Percentiles rank a stretch among this genome's conserved stretches.
Conservation (phyloP, 35 echinoderm and acorn worm genomes). For the Ptychodera flava region DNA sequence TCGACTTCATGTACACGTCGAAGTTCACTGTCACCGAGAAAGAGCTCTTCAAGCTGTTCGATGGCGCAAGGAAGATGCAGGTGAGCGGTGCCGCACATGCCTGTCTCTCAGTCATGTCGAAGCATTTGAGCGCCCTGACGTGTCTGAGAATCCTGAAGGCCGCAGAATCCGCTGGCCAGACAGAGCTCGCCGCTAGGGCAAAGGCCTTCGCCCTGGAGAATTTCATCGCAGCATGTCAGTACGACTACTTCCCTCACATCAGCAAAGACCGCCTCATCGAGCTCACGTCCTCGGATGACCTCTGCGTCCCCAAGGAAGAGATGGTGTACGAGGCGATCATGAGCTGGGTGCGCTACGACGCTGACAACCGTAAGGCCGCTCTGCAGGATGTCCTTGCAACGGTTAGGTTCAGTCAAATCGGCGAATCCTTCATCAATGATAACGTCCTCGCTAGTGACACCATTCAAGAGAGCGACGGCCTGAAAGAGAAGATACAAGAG, state of each 20-base stretch:
- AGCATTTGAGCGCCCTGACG: not conserved
- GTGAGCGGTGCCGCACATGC: slow-evolving; percentile 60
- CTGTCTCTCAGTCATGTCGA: slow-evolving; percentile 8
- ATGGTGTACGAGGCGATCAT: not conserved
- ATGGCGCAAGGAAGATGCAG: slow-evolving; percentile 69
- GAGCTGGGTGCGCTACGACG: not conserved
- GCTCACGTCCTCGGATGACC: not conserved
- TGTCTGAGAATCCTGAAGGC: not conserved
- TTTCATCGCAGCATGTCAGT: not conserved
- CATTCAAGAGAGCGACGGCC: not conserved
- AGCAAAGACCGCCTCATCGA: not conserved
- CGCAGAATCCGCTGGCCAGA: not conserved
- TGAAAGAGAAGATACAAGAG: not conserved
- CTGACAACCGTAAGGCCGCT: not conserved
- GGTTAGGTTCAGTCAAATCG: not conserved
- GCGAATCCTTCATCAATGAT: not conserved
- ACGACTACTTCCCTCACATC: not conserved
- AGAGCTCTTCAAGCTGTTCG: slow-evolving; percentile 76
- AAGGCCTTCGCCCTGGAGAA: not conserved
- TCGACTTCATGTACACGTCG: slow-evolving; percentile 91
- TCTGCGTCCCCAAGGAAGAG: not conserved
- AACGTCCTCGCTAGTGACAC: not conserved
- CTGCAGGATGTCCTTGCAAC: not conserved
- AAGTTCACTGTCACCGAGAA: slow-evolving; percentile 70
- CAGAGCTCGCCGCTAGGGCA: not conserved